These are phyloP conservation scores for Sinocyclocheilus anophthalmus DNA, from an alignment of 2,113 vertebrate genomes.

Conservation along the genomic window DNA sequence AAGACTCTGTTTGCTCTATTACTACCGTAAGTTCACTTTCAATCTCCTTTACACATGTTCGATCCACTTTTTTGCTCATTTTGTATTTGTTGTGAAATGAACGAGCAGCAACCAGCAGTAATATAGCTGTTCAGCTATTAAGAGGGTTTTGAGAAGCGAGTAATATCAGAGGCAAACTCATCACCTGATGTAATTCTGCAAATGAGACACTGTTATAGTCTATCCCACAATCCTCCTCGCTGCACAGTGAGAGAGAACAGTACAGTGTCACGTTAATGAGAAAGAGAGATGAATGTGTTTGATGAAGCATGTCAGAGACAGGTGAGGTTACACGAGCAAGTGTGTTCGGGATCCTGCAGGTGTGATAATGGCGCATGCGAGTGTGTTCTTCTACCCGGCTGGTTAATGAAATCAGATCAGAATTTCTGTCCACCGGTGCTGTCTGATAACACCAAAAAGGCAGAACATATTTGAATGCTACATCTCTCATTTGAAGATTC, in stretches of 20 bases:
- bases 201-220: constrained; percentile 3
- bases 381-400: not conserved
- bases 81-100: constrained; percentile 5
- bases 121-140: constrained; percentile 9
- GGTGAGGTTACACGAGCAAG: not conserved
- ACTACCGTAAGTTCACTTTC: not conserved
- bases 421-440: not conserved
- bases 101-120: not conserved
- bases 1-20: constrained; percentile 20
- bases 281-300: constrained; percentile 30
- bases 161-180: constrained; percentile 20
- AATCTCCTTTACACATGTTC: not conserved
- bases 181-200: constrained; percentile 14
- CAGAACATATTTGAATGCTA: not conserved
- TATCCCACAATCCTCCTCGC: not conserved
- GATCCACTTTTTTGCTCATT: not conserved
- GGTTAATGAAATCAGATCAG: constrained; percentile 12
- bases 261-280: constrained; percentile 30
- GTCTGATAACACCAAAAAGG: not conserved
- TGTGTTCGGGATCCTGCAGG: not conserved
- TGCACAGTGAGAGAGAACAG: constrained; percentile 10
- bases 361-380: not conserved
- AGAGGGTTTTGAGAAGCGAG: not conserved
- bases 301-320: constrained; percentile 20
- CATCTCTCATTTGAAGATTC: not conserved